These are phyloP conservation scores for Haemorhous mexicanus DNA, from an alignment of 2,113 vertebrate species.

Conservation along the genomic window DNA sequence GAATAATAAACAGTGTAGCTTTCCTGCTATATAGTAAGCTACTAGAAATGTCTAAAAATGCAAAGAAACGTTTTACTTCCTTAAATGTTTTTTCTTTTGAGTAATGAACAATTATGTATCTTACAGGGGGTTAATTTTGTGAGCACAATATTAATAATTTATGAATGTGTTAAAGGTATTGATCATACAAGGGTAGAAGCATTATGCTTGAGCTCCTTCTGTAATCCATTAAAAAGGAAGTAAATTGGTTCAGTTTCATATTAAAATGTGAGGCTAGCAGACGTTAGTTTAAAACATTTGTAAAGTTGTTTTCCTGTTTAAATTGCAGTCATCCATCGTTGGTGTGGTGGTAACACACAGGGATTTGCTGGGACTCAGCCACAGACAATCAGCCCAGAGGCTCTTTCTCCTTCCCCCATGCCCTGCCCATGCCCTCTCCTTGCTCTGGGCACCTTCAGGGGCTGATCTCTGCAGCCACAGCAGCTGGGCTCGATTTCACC, in stretches of 20 bases:
- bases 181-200: conserved; percentile 37
- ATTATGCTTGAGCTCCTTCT: conserved; percentile 26
- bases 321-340: background rate
- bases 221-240: conserved; percentile 29
- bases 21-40: background rate
- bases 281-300: background rate
- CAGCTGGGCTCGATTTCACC: background rate
- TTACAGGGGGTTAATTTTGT: conserved; percentile 56
- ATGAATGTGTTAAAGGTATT: conserved; percentile 50
- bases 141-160: conserved; percentile 60
- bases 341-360: background rate
- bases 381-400: background rate
- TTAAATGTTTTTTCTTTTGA: background rate
- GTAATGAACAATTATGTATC: conserved; percentile 1
- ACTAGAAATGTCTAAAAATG: background rate
- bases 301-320: conserved; percentile 10
- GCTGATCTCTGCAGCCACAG: background rate
- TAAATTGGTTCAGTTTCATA: conserved; percentile 26
- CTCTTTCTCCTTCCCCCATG: background rate
- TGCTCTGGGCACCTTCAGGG: background rate
- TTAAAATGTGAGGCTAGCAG: background rate
- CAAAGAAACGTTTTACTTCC: background rate
- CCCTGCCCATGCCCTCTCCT: background rate
- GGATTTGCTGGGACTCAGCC: background rate
- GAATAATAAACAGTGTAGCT: background rate